Conservation (phyloP, 2,888 invertebrate species). For the Stegana nigrithorax region DNA sequence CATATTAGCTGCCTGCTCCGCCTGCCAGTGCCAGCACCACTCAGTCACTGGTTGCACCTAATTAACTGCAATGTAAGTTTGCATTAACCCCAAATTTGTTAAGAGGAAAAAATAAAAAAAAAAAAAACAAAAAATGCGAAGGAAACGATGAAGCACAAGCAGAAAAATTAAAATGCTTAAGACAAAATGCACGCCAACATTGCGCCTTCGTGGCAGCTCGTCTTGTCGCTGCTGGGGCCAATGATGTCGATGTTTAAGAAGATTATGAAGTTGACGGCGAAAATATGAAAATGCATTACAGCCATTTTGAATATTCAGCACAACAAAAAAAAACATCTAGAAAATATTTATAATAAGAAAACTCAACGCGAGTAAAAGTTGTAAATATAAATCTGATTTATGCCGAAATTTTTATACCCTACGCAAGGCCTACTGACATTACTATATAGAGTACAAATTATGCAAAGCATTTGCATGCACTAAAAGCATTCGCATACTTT, state of each 20-base stretch:
- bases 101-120: not conserved
- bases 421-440: not conserved
- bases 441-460: too few species aligned
- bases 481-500: not conserved
- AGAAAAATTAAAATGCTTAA: not conserved
- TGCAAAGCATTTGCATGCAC: not conserved
- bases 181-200: not conserved
- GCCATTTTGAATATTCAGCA: constrained; percentile 7
- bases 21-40: too few species aligned
- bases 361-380: not conserved
- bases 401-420: not conserved
- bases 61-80: constrained; percentile 59
- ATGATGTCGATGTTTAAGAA: not conserved
- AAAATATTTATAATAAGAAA: not conserved
- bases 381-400: not conserved
- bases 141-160: not conserved
- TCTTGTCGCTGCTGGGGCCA: not conserved
- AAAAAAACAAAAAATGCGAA: not conserved
- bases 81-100: constrained; percentile 39
- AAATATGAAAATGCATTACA: constrained; percentile 12
- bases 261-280: not conserved
- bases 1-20: too few species aligned
- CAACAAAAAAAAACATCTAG: not conserved
- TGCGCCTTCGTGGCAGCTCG: not conserved
- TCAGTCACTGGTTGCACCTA: constrained; percentile 47